Conservation (phyloP, 2,888 invertebrate genomes). For the Ornithoptera alexandrae region DNA sequence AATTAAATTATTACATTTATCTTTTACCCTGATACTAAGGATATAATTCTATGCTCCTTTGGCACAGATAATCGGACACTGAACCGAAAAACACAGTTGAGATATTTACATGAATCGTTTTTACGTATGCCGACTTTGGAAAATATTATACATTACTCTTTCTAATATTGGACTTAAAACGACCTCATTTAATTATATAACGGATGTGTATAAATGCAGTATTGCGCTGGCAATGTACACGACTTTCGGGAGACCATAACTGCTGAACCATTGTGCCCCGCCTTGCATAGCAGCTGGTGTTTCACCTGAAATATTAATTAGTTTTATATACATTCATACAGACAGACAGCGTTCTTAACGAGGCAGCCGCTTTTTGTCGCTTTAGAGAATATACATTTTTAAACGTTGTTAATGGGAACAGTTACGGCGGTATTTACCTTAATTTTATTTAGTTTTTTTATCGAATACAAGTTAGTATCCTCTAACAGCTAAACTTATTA, state of each 20-base stretch:
- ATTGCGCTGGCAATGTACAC: constrained; percentile 36
- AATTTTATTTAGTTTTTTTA: too few species aligned
- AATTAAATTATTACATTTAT: constrained; percentile 31
- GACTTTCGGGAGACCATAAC: constrained; percentile 48
- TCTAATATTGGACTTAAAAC: background rate
- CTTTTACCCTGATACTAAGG: constrained; percentile 63
- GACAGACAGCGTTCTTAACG: constrained; percentile 15
- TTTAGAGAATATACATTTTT: background rate
- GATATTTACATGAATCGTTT: too few species aligned
- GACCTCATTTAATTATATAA: background rate
- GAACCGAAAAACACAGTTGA: too few species aligned
- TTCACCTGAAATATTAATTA: constrained; percentile 81
- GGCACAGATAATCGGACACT: constrained; percentile 18
- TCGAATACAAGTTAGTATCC: too few species aligned
- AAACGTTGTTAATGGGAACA: constrained; percentile 4
- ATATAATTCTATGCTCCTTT: constrained; percentile 51
- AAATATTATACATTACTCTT: too few species aligned
- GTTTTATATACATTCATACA: constrained; percentile 8
- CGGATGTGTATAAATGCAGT: constrained; percentile 21
- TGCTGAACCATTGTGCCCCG: constrained; percentile 74
- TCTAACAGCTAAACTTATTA: too few species aligned
- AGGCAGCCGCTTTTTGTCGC: background rate
- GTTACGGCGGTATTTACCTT: too few species aligned
- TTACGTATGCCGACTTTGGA: too few species aligned
- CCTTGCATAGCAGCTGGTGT: constrained; percentile 93